A percentile compares a stretch with the other conserved stretches of the same genome.
These are phyloP conservation scores for Engystomops pustulosus DNA, from an alignment of 2,113 vertebrate genomes.

Conservation along the genomic window DNA sequence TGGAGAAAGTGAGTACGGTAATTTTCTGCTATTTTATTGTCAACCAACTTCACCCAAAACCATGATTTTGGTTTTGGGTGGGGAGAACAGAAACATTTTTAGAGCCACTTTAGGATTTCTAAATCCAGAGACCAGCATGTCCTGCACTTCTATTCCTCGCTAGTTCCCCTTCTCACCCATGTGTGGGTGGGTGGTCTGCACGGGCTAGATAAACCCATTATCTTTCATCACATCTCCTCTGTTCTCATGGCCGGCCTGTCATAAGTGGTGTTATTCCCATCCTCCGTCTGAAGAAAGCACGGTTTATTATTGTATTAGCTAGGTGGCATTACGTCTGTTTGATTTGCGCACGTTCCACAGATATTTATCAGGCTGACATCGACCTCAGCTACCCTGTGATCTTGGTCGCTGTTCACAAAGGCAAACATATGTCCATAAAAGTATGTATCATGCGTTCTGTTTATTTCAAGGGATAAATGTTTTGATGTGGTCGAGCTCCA, in stretches of 20 bases:
- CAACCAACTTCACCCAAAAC: background rate
- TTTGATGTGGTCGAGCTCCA: background rate
- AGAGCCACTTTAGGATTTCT: background rate
- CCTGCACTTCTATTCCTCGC: background rate
- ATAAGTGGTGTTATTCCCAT: conserved; percentile 43
- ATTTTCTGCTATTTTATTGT: background rate
- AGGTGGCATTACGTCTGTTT: conserved; percentile 40
- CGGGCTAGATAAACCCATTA: conserved; percentile 24
- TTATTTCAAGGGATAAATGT: conserved; percentile 20
- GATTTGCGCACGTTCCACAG: background rate
- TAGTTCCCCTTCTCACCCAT: no score
- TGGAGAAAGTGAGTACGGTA: background rate
- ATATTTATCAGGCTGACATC: conserved; percentile 39
- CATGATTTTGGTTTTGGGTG: conserved; percentile 19
- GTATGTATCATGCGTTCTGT: conserved; percentile 22
- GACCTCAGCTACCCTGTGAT: conserved; percentile 23
- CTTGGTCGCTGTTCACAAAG: conserved; percentile 12
- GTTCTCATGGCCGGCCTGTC: conserved; percentile 21
- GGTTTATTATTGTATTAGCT: conserved; percentile 39
- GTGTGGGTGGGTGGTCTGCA: conserved; percentile 27
- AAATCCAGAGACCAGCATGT: background rate
- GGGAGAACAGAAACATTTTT: background rate
- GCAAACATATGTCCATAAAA: conserved; percentile 35
- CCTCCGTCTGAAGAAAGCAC: background rate
- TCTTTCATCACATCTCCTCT: conserved; percentile 21